Evolutionary conservation across 2,113 vertebrate genomes (phyloP).

Genomic region (Colossoma macropomum): DNA sequence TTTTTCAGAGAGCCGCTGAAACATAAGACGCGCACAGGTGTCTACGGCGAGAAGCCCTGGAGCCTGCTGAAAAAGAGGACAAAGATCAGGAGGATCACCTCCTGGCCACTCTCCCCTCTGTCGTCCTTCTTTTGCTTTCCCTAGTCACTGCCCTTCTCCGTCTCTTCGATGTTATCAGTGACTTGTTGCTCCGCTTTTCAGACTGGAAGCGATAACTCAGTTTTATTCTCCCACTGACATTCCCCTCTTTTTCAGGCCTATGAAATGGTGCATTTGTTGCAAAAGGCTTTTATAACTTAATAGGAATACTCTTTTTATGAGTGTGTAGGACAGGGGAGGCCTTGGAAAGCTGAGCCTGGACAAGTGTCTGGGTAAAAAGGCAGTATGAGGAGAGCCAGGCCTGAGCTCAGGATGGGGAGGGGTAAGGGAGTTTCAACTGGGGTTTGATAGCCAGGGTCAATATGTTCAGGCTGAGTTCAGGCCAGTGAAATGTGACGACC

Average conservation of each 20-base stretch:
- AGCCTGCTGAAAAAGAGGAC: constrained; percentile 68
- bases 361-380: constrained; percentile 33
- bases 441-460: constrained; percentile 32
- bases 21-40: constrained; percentile 97
- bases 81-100: constrained; percentile 79
- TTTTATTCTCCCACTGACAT: constrained; percentile 88
- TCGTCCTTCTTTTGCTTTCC: constrained; percentile 17
- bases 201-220: constrained; percentile 91
- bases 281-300: constrained; percentile 76
- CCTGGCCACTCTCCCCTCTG: constrained; percentile 11
- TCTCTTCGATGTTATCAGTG: constrained; percentile 56
- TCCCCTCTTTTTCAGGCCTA: constrained; percentile 79
- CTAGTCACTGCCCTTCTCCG: not conserved
- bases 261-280: constrained; percentile 72
- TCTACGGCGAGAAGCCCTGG: constrained; percentile 77
- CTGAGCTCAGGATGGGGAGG: constrained; percentile 6
- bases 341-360: constrained; percentile 23
- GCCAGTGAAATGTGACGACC: constrained; percentile 51
- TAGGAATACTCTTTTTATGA: constrained; percentile 70
- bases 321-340: constrained; percentile 48
- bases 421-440: constrained; percentile 1
- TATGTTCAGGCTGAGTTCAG: constrained; percentile 24
- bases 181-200: constrained; percentile 87
- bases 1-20: constrained; percentile 97
- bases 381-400: constrained; percentile 28